These are phyloP conservation scores for Helicorthomorpha holstii DNA, from an alignment of 1,140 invertebrate species.

Conservation along the genomic window DNA sequence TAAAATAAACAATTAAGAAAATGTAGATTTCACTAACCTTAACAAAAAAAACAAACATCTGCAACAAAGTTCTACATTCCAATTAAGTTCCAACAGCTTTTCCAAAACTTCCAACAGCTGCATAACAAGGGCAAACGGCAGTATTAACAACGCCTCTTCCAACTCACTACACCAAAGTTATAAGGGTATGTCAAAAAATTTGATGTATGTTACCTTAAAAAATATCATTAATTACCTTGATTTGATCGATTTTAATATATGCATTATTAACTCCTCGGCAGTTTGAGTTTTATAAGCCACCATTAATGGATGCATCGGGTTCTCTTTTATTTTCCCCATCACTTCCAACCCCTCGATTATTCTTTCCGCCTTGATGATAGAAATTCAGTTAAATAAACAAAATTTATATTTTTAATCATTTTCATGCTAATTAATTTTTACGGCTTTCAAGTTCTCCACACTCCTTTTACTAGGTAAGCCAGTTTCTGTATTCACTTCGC, in stretches of 20 bases:
- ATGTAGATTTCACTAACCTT: conserved; percentile 23
- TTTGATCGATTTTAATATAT: conserved; percentile 56
- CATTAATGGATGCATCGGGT: conserved; percentile 47
- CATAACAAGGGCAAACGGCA: conserved; percentile 65
- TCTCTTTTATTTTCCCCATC: conserved; percentile 45
- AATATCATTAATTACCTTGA: conserved; percentile 24
- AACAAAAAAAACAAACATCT: conserved; percentile 62
- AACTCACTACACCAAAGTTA: conserved; percentile 45
- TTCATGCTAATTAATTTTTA: conserved; percentile 24
- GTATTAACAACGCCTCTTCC: conserved; percentile 67
- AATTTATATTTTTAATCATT: neutral
- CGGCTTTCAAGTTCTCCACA: conserved; percentile 72
- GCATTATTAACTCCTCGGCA: conserved; percentile 60
- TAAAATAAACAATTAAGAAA: neutral
- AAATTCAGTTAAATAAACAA: conserved; percentile 3
- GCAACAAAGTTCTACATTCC: conserved; percentile 53
- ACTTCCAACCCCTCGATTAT: conserved; percentile 73
- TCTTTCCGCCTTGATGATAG: conserved; percentile 55
- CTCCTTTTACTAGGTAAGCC: conserved; percentile 76
- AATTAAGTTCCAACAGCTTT: conserved; percentile 41
- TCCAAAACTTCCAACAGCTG: conserved; percentile 57
- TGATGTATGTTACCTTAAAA: neutral
- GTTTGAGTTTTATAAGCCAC: conserved; percentile 50
- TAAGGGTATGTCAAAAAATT: neutral
- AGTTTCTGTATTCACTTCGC: conserved; percentile 42